A percentile compares a stretch with the other conserved stretches of the same genome.
phyloP scores from a whole-genome alignment of 1,140 invertebrate species.

The Drosophila bifasciata region DNA sequence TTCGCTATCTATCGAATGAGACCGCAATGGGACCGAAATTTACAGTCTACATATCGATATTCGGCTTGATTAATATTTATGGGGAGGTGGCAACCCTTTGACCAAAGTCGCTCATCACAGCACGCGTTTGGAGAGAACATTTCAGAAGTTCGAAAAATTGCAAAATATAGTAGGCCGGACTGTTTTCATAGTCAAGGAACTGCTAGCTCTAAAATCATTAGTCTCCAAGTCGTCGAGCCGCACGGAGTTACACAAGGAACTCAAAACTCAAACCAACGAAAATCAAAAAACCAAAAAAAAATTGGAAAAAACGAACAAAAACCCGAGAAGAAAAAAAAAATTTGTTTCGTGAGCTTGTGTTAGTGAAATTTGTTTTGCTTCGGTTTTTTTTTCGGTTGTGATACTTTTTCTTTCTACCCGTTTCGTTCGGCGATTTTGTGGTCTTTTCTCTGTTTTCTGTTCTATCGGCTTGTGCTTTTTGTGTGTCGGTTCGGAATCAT shows the following conservation, averaged over 20 bases:
- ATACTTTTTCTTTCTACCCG: background rate
- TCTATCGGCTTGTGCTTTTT: background rate
- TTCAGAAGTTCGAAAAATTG: too few relatives aligned
- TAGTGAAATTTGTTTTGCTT: constrained; percentile 12
- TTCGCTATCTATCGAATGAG: too few relatives aligned
- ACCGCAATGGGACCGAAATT: too few relatives aligned
- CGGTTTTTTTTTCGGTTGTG: constrained; percentile 1
- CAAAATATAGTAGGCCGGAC: constrained; percentile 2
- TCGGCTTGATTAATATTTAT: too few relatives aligned
- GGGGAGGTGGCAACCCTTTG: background rate
- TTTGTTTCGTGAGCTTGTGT: constrained; percentile 20
- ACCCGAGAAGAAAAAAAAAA: constrained; percentile 14
- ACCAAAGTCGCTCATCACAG: too few relatives aligned
- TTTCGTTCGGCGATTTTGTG: background rate
- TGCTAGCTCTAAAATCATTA: constrained; percentile 38
- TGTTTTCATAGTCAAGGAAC: background rate
- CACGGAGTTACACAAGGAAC: constrained; percentile 36
- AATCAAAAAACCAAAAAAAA: constrained; percentile 16
- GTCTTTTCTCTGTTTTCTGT: background rate
- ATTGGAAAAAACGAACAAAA: constrained; percentile 24
- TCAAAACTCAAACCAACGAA: constrained; percentile 32
- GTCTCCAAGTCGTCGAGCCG: constrained; percentile 37
- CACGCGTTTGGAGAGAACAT: too few relatives aligned
- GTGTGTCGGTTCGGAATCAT: constrained; percentile 13
- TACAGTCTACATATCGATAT: too few relatives aligned